phyloP scores from a whole-genome alignment of 2,797 vertebrate genomes.

The Urocyon cinereoargenteus region DNA sequence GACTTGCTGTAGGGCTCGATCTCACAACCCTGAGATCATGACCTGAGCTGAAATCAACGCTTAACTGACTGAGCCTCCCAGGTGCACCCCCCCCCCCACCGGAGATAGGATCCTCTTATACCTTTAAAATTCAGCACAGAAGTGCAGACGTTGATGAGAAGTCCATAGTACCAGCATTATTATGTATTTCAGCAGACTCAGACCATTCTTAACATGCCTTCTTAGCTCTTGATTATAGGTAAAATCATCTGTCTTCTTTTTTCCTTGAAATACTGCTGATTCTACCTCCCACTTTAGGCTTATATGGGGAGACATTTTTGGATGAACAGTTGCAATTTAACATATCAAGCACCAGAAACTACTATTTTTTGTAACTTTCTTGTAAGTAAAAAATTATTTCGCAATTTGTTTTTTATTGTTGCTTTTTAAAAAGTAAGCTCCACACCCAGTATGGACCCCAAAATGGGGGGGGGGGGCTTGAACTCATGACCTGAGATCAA shows the following conservation, averaged over 20 bases:
- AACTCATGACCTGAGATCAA: not conserved
- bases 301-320: not conserved
- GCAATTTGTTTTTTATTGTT: not conserved
- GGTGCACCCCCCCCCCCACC: not conserved
- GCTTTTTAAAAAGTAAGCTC: not conserved
- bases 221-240: not conserved
- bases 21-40: not conserved
- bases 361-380: conserved; percentile 37
- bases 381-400: conserved; percentile 25
- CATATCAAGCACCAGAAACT: not conserved
- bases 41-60: not conserved
- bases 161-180: not conserved
- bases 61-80: not conserved
- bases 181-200: not conserved
- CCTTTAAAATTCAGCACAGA: not conserved
- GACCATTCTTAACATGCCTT: not conserved
- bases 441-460: not conserved
- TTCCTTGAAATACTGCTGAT: not conserved
- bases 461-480: not conserved
- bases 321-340: not conserved
- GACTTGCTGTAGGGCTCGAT: not conserved
- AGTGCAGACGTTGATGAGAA: not conserved
- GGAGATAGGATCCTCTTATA: not conserved
- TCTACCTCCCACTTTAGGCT: not conserved
- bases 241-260: not conserved